Base-by-base conservation (phyloP, 2,888 invertebrate genomes). In the Drosophila tripunctata region DNA sequence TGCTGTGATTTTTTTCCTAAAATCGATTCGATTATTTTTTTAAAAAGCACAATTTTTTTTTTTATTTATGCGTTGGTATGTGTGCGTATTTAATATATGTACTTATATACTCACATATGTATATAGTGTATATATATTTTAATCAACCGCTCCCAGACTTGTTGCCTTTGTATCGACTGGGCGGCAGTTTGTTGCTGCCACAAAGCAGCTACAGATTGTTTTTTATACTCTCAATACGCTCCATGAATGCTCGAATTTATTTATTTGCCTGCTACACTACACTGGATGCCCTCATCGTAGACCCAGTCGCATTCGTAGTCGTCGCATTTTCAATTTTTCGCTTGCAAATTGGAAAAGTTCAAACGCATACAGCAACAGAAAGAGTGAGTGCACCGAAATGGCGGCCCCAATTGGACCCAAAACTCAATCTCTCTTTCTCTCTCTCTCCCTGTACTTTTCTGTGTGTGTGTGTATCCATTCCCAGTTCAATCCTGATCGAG, bases 61-160 rank as follows among this genome's bases (percentile, higher is more conserved):
- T 22, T 41, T 56, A 31, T 60, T 60, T 35, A 63, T 51, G 35
- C 36, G 47, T 10, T 50, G 27, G 27, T 7, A 35, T 64, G 21
- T 12, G 27, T 27, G 8, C 10, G 27, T 10, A 27, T 27, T 27
- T 27, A 27, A 27, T 10, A 27, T 27, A 27, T 10, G 10, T 27
- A 27, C 27, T 27, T 27, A 27, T 27, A 27, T 27, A 27, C 40
- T 33, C 51, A 30, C 52, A 33, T 48, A 33, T 67, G 21, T 35
- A 33, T 35, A 33, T 43, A 17, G 14, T n/a, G 2, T 65, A 43
- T 33, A 10, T 77, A 69, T 69, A 68, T 85, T 87, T 88, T 88
- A 89, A 88, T 88, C 89, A 88, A 88, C 88, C 83, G 88, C 89
- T 72, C 79, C 88, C 87, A 89, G 84, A 73, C 84, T 67, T 60